Evolutionary conservation across 2,113 vertebrate species (phyloP), one percentile per base, ranked within the genome.

Genomic region (Centrocercus urophasianus): DNA sequence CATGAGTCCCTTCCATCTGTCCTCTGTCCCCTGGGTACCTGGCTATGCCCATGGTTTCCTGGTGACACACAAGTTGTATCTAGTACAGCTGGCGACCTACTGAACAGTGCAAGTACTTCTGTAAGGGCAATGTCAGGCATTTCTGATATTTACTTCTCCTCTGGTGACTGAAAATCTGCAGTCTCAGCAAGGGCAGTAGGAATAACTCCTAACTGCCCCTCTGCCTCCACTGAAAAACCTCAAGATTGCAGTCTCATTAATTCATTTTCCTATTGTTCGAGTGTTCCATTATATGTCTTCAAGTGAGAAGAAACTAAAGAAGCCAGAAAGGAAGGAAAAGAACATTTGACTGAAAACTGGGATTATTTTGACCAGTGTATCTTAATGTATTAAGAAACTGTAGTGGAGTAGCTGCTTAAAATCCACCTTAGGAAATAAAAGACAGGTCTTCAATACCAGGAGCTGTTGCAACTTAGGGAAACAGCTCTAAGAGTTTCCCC

Each of bases 391-490:
- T 60, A 50, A 85, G 43, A 85, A 88, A 59, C 11, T 15, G 8
- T 14, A 42, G 28, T 0, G 1, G 18, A 78, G n/a, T 28, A 86
- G 66, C 65, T 69, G 48, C 59, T 82, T 42, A 86, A 91, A 86
- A 78, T 50, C 19, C 43, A 1, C 8, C 5, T 28, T 63, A 82
- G 52, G 14, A 91, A 86, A 88, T 10, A 27, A 2, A 63, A 78
- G 54, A 32, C 54, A 72, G 9, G 32, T 75, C 61, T 80, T 81
- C 21, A 13, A 17, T 32, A 10, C 28, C 13, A 34, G 63, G 24
- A 32, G 18, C 70, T 83, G 64, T 28, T 70, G 42, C 11, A 86
- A 42, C 24, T 94, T 94, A 54, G 45, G 52, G n/a, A 81, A 95
- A 73, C 21, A 84, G 18, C 27, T 86, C 59, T 21, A 64, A 81